Base-by-base conservation (phyloP, 2,113 vertebrate species). In the Meleagris gallopavo region DNA sequence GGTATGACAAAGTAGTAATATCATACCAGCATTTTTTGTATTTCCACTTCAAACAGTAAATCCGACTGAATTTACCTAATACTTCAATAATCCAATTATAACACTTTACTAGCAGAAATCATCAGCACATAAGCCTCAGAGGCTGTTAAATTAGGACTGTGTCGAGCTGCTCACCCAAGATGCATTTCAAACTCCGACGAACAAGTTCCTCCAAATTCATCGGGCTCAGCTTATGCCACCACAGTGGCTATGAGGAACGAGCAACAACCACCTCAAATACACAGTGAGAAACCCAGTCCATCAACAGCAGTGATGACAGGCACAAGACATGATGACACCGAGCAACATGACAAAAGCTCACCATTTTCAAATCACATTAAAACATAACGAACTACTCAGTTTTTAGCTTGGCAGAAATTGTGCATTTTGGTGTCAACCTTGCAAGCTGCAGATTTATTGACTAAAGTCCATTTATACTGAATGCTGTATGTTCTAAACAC, bases 31-130 rank as follows among this genome's bases (percentile, higher is more conserved):
- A 73, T 87, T 94, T 97, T 96, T 96, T 94, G 52, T 95, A 96
- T 97, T 97, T 96, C 94, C 85, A 96, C 95, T 96, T 97, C 96
- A 98, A 97, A 97, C 96, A 96, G 92, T 82, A 98, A 97, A 97
- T 96, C 94, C 90, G 72, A 61, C 86, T 91, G 95, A 96, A 97
- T 97, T 97, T 97, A 97, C 96, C 96, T 97, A 97, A 97, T 97
- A 95, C 97, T 96, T 95, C 92, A 97, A 92, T 97, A 98, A 97
- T 98, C 97, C 96, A 96, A 96, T 98, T 97, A 97, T 89, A 90
- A 92, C 90, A 89, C 93, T 96, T 97, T 96, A 96, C 95, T 57
- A 94, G 95, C 86, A 96, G 89, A 95, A 97, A 97, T 97, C 93
- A 96, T 91, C 80, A 84, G 87, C 43, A 36, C 83, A 78, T 94